Percentiles rank a stretch among this genome's conserved stretches.
phyloP scores from a whole-genome alignment of 2,888 invertebrate genomes.

The Yponomeuta sedellus region DNA sequence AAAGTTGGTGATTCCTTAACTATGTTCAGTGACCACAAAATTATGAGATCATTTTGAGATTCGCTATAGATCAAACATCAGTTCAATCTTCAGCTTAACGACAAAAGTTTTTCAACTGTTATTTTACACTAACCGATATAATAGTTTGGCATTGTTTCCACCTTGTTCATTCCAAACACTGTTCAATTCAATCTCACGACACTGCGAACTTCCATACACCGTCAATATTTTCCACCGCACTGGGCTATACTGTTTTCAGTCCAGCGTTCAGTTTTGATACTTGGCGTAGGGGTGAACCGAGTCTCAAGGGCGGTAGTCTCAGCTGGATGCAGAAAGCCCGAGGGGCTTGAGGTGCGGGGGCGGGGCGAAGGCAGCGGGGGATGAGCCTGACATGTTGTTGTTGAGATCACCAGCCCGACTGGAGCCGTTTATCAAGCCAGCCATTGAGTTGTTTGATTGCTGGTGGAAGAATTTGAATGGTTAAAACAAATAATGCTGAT shows the following conservation, averaged over 20 bases:
- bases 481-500: background rate
- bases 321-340: constrained; percentile 79
- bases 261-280: constrained; percentile 26
- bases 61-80: constrained; percentile 3
- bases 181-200: background rate
- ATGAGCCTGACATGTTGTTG: constrained; percentile 80
- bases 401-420: constrained; percentile 78
- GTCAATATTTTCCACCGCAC: too few species aligned
- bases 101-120: background rate
- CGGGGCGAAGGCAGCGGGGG: constrained; percentile 56
- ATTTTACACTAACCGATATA: background rate
- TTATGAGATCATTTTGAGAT: constrained; percentile 16
- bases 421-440: constrained; percentile 74
- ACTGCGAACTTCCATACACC: background rate
- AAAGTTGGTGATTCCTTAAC: background rate
- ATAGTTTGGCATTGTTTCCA: background rate
- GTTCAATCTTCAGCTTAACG: background rate
- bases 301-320: constrained; percentile 75
- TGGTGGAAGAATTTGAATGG: constrained; percentile 22
- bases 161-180: constrained; percentile 4
- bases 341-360: constrained; percentile 77
- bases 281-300: constrained; percentile 64
- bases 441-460: constrained; percentile 66
- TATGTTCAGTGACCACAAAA: constrained; percentile 1
- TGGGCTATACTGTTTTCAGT: background rate